Evolutionary conservation across 2,888 invertebrate species (phyloP), one percentile per base, ranked within the genome.

Genomic region (Rhogogaster chlorosoma): DNA sequence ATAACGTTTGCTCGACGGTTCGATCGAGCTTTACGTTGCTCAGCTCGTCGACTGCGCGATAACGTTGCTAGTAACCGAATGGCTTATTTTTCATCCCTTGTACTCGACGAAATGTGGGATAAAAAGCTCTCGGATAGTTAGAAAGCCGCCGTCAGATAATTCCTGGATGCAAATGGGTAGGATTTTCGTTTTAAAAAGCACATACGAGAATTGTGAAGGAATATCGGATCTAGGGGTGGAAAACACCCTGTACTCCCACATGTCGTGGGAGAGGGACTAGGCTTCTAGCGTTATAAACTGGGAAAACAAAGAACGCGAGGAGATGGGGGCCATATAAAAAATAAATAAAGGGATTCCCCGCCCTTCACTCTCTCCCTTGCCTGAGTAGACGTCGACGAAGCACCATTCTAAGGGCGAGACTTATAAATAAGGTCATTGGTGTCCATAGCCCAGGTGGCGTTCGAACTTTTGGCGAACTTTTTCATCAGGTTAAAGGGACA

Each of bases 351-450:
- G 61, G 36, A 61, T 61, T 61, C 49, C n/a, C 36, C 29, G 3
- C 32, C 18, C 45, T 42, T n/a, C 12, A 6, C n/a, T 53, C n/a
- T 53, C 49, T 18, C 7, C 49, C 53, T 53, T 2, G 3, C 75
- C 42, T 12, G 22, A 78, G 36, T 36, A 45, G 57, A 78, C 78
- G 57, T 57, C 78, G 57, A 78, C 78, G 32, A 32, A 36, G 36
- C 18, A 36, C 53, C 78, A 10, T 53, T 15, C 36, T 26, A 32
- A 57, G 61, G 61, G 22, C 22, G 36, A 80, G 38, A 38, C 80
- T 61, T 38, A 80, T 80, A 61, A 80, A 80, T 57, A 80, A 80
- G 80, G 80, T 80, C 57, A 80, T 38, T 38, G 61, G n/a, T 80
- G 61, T 49, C 80, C 80, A 38, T 61, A 38, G 61, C 29, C 57